These are phyloP conservation scores for Panthera tigris DNA, from an alignment of 2,113 vertebrate genomes.

Conservation along the genomic window DNA sequence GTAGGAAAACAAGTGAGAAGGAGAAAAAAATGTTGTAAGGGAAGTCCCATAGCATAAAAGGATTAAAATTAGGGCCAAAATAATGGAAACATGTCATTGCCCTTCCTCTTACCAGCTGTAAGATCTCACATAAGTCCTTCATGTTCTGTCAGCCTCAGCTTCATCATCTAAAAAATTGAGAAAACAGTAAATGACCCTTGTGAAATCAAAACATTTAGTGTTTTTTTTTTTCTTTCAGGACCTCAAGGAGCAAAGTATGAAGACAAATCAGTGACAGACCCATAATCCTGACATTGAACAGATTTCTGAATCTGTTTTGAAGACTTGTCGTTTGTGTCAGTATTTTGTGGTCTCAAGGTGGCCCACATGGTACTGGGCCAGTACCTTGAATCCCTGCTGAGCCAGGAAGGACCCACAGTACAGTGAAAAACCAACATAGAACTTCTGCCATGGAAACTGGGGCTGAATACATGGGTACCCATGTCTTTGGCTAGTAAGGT, in stretches of 20 bases:
- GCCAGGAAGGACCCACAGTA: neutral
- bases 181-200: neutral
- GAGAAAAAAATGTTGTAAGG: neutral
- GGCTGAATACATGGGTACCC: neutral
- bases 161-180: neutral
- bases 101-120: neutral
- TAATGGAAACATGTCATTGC: neutral
- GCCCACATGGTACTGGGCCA: neutral
- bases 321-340: neutral
- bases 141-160: neutral
- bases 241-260: neutral
- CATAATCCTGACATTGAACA: conserved; percentile 39
- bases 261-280: neutral
- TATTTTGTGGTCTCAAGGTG: neutral
- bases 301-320: neutral
- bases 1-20: neutral
- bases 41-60: neutral
- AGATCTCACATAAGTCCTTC: neutral
- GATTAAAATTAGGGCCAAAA: neutral
- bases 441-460: neutral
- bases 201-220: neutral
- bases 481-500: neutral
- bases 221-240: neutral
- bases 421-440: neutral
- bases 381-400: neutral